Evolutionary conservation across 1,140 invertebrate species (phyloP).

Genomic region (Lepidurus couesii): DNA sequence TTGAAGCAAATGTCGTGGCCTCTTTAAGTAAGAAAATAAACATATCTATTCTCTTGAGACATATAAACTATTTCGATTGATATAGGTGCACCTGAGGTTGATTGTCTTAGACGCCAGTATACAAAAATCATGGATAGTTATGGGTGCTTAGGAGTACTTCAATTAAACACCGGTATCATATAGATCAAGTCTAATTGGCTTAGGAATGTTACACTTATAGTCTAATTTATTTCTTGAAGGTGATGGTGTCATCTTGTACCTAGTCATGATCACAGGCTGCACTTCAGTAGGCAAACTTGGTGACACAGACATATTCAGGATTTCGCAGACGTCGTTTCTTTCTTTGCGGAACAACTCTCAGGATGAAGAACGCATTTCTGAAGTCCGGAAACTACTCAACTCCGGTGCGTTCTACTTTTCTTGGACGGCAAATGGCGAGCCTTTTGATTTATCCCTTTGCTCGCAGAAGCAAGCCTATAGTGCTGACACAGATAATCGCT

Average conservation of each 20-base stretch:
- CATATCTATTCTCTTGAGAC: slow-evolving; percentile 19
- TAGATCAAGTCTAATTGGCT: slow-evolving; percentile 28
- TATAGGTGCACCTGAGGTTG: slow-evolving; percentile 69
- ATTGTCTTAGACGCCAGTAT: slow-evolving; percentile 80
- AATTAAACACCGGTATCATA: slow-evolving; percentile 64
- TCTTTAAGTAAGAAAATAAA: slow-evolving; percentile 61
- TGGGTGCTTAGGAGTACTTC: slow-evolving; percentile 83
- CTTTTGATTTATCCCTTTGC: slow-evolving; percentile 84
- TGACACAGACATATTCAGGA: slow-evolving; percentile 87
- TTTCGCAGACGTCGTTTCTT: slow-evolving; percentile 84
- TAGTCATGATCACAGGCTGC: slow-evolving; percentile 90
- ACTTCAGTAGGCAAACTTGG: slow-evolving; percentile 89
- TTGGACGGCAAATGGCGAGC: slow-evolving; percentile 55
- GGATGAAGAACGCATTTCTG: slow-evolving; percentile 71
- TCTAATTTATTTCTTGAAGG: slow-evolving; percentile 47
- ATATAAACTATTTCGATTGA: slow-evolving; percentile 37
- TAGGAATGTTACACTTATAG: slow-evolving; percentile 30
- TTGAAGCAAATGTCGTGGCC: slow-evolving; percentile 83
- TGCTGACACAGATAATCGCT: slow-evolving; percentile 79
- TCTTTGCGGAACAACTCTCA: slow-evolving; percentile 69
- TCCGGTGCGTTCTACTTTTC: slow-evolving; percentile 97
- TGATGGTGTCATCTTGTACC: slow-evolving; percentile 72
- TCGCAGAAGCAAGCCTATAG: slow-evolving; percentile 77
- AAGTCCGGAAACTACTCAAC: slow-evolving; percentile 83
- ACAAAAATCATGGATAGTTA: slow-evolving; percentile 85